Evolutionary conservation across 2,113 vertebrate species (phyloP).

Genomic region (Equus quagga): DNA sequence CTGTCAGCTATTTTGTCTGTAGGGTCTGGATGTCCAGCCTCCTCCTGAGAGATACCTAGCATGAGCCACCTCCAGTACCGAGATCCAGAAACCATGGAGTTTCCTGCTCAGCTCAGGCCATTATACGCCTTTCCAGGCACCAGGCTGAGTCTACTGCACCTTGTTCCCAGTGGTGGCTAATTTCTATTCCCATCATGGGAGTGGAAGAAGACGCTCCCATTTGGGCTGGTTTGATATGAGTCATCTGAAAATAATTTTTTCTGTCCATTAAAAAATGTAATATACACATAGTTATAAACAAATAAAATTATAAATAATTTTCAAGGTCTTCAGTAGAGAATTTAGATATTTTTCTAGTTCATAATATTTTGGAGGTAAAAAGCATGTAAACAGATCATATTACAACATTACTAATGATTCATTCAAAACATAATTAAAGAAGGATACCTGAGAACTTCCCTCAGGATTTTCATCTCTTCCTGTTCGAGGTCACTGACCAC

Average conservation of each 20-base stretch:
- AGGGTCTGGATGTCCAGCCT: not conserved
- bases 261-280: constrained; percentile 22
- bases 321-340: constrained; percentile 40
- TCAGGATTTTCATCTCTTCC: constrained; percentile 96
- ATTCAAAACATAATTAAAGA: constrained; percentile 52
- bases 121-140: not conserved
- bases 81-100: not conserved
- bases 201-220: not conserved
- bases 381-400: not conserved
- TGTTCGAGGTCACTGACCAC: constrained; percentile 95
- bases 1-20: not conserved
- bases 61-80: not conserved
- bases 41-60: not conserved
- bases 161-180: not conserved
- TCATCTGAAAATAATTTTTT: constrained; percentile 52
- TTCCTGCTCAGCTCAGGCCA: not conserved
- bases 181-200: not conserved
- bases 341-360: constrained; percentile 15
- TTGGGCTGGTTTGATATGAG: not conserved
- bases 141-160: not conserved
- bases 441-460: constrained; percentile 95
- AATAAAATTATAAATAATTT: constrained; percentile 15
- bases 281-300: not conserved
- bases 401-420: constrained; percentile 23
- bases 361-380: not conserved